A percentile compares a stretch with the other conserved stretches of the same genome.
phyloP scores from a whole-genome alignment of 2,888 invertebrate species.

The Cryptophagus acutangulus region DNA sequence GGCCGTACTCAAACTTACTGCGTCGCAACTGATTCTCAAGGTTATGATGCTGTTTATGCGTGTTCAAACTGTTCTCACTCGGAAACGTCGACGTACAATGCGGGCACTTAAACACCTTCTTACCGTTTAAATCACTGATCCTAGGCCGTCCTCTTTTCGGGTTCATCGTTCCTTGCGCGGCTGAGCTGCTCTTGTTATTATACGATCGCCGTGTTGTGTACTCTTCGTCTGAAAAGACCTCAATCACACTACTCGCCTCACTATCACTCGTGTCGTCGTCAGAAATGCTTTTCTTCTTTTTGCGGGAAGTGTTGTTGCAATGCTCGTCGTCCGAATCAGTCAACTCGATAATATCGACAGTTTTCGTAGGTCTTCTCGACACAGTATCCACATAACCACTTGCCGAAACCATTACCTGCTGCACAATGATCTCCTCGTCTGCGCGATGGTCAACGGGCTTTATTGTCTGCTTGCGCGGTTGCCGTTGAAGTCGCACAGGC shows the following conservation, averaged over 20 bases:
- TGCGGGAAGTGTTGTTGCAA: background rate
- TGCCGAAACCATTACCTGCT: constrained; percentile 43
- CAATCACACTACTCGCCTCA: background rate
- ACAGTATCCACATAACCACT: constrained; percentile 39
- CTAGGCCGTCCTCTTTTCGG: no score
- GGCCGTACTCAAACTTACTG: constrained; percentile 28
- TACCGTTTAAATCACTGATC: no score
- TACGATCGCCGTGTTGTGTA: no score
- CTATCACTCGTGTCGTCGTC: background rate
- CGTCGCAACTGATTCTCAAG: constrained; percentile 31
- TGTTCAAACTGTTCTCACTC: constrained; percentile 42
- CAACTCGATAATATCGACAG: constrained; percentile 29
- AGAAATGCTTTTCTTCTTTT: no score
- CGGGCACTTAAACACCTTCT: constrained; percentile 37
- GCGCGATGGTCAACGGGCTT: constrained; percentile 40
- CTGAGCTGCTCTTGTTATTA: no score
- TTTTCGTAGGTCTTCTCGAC: constrained; percentile 1
- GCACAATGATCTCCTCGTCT: constrained; percentile 45
- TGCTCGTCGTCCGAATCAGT: constrained; percentile 43
- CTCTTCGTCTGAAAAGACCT: no score
- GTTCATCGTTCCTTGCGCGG: no score
- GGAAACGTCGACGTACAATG: constrained; percentile 44
- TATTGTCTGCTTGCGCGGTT: constrained; percentile 47
- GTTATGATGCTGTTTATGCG: constrained; percentile 42
- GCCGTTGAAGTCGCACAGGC: constrained; percentile 39